Base-by-base conservation (phyloP, 2,113 vertebrate species). In the Mobula birostris region DNA sequence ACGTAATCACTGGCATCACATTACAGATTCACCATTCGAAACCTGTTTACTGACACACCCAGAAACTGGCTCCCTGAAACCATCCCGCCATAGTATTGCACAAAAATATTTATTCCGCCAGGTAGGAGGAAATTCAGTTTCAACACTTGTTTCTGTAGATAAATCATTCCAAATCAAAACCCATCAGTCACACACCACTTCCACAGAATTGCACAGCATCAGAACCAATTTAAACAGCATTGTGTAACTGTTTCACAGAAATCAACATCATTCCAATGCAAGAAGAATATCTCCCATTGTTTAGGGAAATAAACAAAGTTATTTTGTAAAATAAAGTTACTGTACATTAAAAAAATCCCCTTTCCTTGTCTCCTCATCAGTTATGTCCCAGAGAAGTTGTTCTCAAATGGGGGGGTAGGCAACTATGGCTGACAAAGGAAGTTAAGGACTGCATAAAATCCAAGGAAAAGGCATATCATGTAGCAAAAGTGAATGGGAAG, bases 41-140 rank as follows among this genome's bases (percentile, higher is more conserved):
- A 93, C 91, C 29, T 56, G 11, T 8, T 93, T 36, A 74, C 68
- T 24, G 90, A 48, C 91, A 93, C 91, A 76, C 91, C 91, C 91
- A 74, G 91, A 93, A 93, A 93, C 91, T 56, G 11, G 24, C 91
- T 76, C 36, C 8, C 70, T 76, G 91, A 93, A 92, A 92, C n/a
- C 63, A 91, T 32, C 15, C 32, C 88, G 70, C 48, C 32, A 72
- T 70, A 56, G 11, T 24, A 56, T 93, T 56, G 17, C 24, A 29
- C 66, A 24, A 93, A 74, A 82, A 14, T 48, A 76, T 27, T 40
- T 21, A 74, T 14, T 93, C 74, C 70, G 40, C 9, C 40, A 48
- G 24, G 91, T 14, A 32, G 40, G 19, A 66, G 61, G 1, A 48
- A 48, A 68, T 63, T 66, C 14, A 14, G 63, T 66, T 66, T 68